Base-by-base conservation (phyloP, 2,797 vertebrate genomes). In the Neoniphon sammara region DNA sequence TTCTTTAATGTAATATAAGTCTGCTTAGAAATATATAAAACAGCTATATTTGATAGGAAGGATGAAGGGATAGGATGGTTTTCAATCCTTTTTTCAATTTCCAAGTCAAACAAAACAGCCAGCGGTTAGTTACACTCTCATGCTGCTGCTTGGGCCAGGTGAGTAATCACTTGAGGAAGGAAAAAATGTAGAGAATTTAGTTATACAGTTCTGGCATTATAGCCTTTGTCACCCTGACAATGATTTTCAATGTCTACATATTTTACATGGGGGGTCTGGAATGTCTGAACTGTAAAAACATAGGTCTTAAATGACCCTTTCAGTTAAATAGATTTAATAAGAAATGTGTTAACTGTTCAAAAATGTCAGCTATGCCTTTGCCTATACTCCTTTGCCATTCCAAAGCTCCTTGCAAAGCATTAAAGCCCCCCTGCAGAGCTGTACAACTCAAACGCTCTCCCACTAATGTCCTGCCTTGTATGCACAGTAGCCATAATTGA, bases 261-360 rank as follows among this genome's bases (percentile, higher is more conserved):
- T 73, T 81, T 90, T 74, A 46, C 67, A 31, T 47, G 4, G 81
- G 88, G 83, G 85, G 88, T 86, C 80, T 82, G 92, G 92, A 92
- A 93, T 93, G 88, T 87, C 66, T 67, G 55, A 67, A 85, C 70
- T 87, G 70, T 87, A 66, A 70, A 76, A 81, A 20, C 30, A 31
- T 23, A 14, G 21, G 47, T 66, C 50, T 66, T 66, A 66, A 78
- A 34, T 77, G 64, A 81, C 36, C 58, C 73, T 69, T 81, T 70
- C 77, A 11, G 21, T 69, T 66, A 5, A 61, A 64, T 7, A 58
- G 61, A 78, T 81, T 77, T 55, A 75, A 64, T 59, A 66, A 79
- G n/a, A 87, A 85, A 81, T 71, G 76, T 87, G 80, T 86, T 83
- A 91, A 91, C 84, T 69, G 61, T 83, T 85, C 27, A 91, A 79